Conservation (phyloP, 2,113 vertebrate species). For the Calypte anna region DNA sequence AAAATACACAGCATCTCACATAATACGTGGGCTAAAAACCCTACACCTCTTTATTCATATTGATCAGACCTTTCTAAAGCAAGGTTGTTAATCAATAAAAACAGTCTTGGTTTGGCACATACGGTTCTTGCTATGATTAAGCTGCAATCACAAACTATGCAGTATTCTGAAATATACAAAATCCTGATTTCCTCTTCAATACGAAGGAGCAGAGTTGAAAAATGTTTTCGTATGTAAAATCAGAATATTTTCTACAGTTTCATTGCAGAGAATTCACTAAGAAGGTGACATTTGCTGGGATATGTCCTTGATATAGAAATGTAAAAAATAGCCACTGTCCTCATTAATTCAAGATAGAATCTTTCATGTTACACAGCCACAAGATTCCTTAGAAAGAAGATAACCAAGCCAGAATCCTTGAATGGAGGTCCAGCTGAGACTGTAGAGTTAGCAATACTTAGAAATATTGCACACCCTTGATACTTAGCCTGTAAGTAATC, state of each 20-base stretch:
- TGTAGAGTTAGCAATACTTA: background rate
- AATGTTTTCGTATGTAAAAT: background rate
- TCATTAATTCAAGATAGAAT: background rate
- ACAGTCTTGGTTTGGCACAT: background rate
- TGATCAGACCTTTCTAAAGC: background rate
- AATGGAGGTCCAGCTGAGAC: background rate
- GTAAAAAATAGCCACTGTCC: background rate
- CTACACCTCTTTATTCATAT: background rate
- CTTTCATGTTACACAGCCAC: background rate
- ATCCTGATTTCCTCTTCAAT: background rate
- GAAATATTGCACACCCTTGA: background rate
- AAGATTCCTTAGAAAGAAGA: background rate
- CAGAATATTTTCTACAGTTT: background rate
- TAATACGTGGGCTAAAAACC: background rate
- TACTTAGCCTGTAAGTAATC: background rate
- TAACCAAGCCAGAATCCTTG: background rate
- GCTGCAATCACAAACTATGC: background rate
- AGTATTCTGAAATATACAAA: background rate
- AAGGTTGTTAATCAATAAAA: background rate
- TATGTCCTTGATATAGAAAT: background rate
- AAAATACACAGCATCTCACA: background rate
- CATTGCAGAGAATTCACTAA: background rate
- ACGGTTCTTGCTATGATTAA: background rate
- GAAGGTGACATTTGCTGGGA: background rate
- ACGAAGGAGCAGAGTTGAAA: background rate